These are phyloP conservation scores for Pelosia muscerda DNA, from an alignment of 2,888 invertebrate genomes.

Conservation along the genomic window DNA sequence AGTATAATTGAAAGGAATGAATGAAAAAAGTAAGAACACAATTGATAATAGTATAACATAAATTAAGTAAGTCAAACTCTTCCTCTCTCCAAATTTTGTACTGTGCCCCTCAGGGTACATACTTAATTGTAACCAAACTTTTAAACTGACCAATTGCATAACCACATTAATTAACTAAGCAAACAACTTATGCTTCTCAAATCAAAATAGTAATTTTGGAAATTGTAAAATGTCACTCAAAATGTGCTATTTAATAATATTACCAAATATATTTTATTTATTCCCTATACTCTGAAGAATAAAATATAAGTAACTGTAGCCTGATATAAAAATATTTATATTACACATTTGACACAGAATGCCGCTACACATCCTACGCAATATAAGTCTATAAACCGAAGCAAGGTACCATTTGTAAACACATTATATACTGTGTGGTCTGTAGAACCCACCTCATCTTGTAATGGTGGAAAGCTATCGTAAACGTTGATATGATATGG, in stretches of 20 bases:
- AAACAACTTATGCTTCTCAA: too few species aligned
- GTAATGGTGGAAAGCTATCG: background rate
- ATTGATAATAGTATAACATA: too few species aligned
- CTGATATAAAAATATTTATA: slow-evolving; percentile 18
- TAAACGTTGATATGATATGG: background rate
- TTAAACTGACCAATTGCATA: too few species aligned
- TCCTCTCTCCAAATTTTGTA: too few species aligned
- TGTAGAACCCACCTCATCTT: background rate
- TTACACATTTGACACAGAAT: slow-evolving; percentile 13
- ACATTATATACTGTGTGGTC: slow-evolving; percentile 16
- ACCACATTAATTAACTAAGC: background rate
- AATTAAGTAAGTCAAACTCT: too few species aligned
- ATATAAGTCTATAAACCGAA: background rate
- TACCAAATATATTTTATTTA: background rate
- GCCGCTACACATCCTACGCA: slow-evolving; percentile 14
- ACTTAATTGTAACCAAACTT: too few species aligned
- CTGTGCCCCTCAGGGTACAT: too few species aligned
- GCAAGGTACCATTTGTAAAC: slow-evolving; percentile 12
- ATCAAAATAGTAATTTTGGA: background rate
- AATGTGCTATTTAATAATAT: background rate
- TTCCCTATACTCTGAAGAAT: background rate
- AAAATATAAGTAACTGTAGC: slow-evolving; percentile 10
- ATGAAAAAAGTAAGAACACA: too few species aligned
- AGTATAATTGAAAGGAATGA: too few species aligned
- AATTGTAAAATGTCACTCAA: background rate